Evolutionary conservation across 2,888 invertebrate species (phyloP), one percentile per base, ranked within the genome.

Genomic region (Drosophila anomalipes): DNA sequence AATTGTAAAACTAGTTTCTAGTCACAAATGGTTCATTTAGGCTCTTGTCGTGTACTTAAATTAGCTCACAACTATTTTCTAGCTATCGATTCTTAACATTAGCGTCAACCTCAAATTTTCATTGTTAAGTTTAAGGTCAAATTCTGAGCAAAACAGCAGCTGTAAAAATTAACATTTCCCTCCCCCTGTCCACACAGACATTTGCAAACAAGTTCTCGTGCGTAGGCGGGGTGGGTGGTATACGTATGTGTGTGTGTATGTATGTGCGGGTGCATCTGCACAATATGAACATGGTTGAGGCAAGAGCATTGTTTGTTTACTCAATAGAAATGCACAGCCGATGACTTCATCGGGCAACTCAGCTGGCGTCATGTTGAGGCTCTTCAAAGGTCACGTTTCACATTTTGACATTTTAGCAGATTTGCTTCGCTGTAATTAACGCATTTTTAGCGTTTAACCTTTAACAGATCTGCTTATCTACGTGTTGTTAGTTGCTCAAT

Each of bases 71-170:
- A 16, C 39, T 52, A 44, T n/a, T 28, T 4, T 7, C 12, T 47
- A 70, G 54, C n/a, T n/a, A 22, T 54, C 22, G 22, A 22, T 35
- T 37, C 12, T 30, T 26, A 41, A 35, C 12, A 49, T 39, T 32
- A 49, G 57, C 22, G 12, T 19, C 19, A 58, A 22, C 30, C 32
- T 64, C 67, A 60, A 76, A 74, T 60, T 9, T 56, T 33, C 65
- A 77, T 69, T 74, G 79, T 75, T 78, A 89, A 83, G 86, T 86
- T 91, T 83, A 89, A 91, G 88, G 90, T 82, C 84, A 80, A 62
- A 68, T 70, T 49, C 61, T 49, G 67, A 47, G 47, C 62, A 67
- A 63, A 63, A 66, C 33, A n/a, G 33, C 44, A 37, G 6, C 28
- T 51, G 39, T 12, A 22, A 59, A 37, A 44, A 39, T 37, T 49